Conservation (phyloP, 2,113 vertebrate genomes). For the Propithecus coquereli region DNA sequence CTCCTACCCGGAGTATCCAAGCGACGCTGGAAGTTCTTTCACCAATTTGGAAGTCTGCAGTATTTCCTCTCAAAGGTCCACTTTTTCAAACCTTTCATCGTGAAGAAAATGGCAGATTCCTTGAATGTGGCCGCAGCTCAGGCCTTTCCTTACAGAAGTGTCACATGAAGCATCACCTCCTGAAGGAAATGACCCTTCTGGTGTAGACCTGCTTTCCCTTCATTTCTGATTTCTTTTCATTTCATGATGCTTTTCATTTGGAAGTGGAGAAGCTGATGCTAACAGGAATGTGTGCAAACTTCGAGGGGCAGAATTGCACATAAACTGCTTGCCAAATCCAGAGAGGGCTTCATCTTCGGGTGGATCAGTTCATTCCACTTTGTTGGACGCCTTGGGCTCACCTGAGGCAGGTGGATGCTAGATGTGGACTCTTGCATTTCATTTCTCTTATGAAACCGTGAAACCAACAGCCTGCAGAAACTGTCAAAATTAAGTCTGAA, state of each 20-base stretch:
- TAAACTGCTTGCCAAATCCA: neutral
- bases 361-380: conserved; percentile 28
- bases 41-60: conserved; percentile 98
- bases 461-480: neutral
- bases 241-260: conserved; percentile 54
- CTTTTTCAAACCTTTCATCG: conserved; percentile 92
- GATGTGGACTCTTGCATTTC: neutral
- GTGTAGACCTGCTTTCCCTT: conserved; percentile 6
- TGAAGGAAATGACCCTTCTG: neutral
- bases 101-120: conserved; percentile 78
- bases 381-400: neutral
- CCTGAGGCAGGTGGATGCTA: neutral
- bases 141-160: conserved; percentile 27
- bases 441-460: neutral
- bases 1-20: conserved; percentile 91
- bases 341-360: conserved; percentile 30
- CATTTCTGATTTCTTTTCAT: conserved; percentile 40
- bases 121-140: neutral
- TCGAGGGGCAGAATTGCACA: conserved; percentile 33
- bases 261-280: conserved; percentile 29
- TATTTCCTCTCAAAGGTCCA: conserved; percentile 92
- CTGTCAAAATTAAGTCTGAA: neutral
- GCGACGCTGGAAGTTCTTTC: conserved; percentile 95
- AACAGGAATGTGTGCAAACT: neutral
- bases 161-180: conserved; percentile 63